A percentile compares a stretch with the other conserved stretches of the same genome.
Conservation (phyloP, 2,888 invertebrate species). For the Aphelenchoides bicaudatus region DNA sequence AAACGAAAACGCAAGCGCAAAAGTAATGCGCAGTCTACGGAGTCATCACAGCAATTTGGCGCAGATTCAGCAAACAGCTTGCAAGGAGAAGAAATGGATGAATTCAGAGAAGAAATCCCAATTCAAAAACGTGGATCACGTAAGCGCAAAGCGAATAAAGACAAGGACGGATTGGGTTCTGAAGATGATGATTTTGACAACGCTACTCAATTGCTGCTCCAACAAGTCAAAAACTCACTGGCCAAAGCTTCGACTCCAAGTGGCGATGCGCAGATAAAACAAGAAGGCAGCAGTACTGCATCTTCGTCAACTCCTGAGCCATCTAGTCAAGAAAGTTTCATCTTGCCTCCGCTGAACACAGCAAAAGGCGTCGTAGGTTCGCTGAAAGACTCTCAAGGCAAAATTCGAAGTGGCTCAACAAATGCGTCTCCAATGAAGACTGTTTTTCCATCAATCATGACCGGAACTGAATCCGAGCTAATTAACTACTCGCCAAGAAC, state of each 20-base stretch:
- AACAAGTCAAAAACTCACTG: background rate
- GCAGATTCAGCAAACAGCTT: no score
- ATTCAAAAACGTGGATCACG: background rate
- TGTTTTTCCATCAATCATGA: background rate
- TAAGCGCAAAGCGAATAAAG: background rate
- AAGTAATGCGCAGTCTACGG: no score
- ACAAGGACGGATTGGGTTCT: background rate
- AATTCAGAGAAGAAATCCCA: background rate
- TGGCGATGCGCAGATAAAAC: background rate
- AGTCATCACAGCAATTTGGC: no score
- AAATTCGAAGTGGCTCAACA: no score
- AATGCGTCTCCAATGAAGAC: constrained; percentile 6
- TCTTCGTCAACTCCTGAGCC: background rate
- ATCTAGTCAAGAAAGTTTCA: background rate
- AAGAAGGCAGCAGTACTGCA: background rate
- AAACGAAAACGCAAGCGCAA: background rate
- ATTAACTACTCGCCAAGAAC: background rate
- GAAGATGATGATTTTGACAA: constrained; percentile 8
- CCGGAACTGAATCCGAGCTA: constrained; percentile 1
- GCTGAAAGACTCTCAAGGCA: no score
- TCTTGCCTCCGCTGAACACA: no score
- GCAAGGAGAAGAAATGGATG: constrained; percentile 6
- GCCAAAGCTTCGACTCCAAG: no score
- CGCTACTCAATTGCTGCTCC: background rate
- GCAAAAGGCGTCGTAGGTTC: no score